phyloP scores from a whole-genome alignment of 2,113 vertebrate species.

The Neolamprologus devosi region DNA sequence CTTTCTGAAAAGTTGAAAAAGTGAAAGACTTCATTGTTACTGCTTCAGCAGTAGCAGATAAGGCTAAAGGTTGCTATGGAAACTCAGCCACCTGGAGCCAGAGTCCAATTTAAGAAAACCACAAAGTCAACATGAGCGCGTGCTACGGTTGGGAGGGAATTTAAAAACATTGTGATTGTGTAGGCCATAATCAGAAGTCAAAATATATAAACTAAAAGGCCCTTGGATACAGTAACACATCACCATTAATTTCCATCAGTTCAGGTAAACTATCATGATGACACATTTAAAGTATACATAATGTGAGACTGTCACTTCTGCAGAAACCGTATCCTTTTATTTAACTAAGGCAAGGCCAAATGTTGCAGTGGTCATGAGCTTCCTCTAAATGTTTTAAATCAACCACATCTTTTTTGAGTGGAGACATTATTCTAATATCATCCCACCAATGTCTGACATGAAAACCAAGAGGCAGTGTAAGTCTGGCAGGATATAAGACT shows the following conservation, averaged over 20 bases:
- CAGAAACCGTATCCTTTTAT: slow-evolving; percentile 66
- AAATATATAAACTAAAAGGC: slow-evolving; percentile 81
- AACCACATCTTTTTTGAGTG: slow-evolving; percentile 32
- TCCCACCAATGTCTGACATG: slow-evolving; percentile 4
- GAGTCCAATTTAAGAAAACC: slow-evolving; percentile 92
- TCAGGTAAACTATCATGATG: slow-evolving; percentile 56
- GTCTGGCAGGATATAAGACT: slow-evolving; percentile 7
- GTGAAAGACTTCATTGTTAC: slow-evolving; percentile 85
- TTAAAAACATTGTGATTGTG: slow-evolving; percentile 81
- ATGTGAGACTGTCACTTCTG: slow-evolving; percentile 55
- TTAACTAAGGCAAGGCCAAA: slow-evolving; percentile 50
- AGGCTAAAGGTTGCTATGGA: slow-evolving; percentile 85
- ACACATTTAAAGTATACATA: slow-evolving; percentile 59
- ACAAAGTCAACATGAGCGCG: slow-evolving; percentile 94
- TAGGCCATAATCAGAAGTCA: slow-evolving; percentile 77
- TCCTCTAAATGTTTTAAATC: slow-evolving; percentile 51
- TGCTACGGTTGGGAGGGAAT: slow-evolving; percentile 73
- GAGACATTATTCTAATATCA: slow-evolving; percentile 55
- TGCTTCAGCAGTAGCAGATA: slow-evolving; percentile 84
- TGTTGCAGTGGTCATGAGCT: slow-evolving; percentile 21
- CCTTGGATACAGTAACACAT: slow-evolving; percentile 68
- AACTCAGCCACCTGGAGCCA: slow-evolving; percentile 86
- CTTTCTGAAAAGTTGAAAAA: slow-evolving; percentile 54
- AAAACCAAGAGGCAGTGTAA: slow-evolving; percentile 7
- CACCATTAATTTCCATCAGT: slow-evolving; percentile 62